Percentiles rank a stretch among this genome's conserved stretches.
phyloP scores from a whole-genome alignment of 2,113 vertebrate genomes.

The Centropristis striata region DNA sequence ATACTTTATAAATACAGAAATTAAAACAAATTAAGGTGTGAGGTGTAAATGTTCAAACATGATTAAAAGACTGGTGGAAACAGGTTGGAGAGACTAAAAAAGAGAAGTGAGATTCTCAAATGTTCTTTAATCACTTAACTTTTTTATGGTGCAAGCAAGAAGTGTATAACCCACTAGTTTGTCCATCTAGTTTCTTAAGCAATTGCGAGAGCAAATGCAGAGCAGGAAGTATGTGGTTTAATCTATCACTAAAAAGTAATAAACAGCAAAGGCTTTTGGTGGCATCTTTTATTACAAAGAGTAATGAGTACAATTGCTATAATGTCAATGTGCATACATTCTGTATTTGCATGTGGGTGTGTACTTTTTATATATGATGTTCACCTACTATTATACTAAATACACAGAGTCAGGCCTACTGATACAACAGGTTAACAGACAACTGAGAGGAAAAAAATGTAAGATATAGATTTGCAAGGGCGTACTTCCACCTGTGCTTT shows the following conservation, averaged over 20 bases:
- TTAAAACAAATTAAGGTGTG: too few relatives aligned
- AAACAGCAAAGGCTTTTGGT: too few relatives aligned
- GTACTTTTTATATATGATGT: not conserved
- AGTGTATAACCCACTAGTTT: not conserved
- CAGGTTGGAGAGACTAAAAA: not conserved
- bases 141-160: not conserved
- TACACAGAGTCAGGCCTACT: not conserved
- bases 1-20: too few relatives aligned
- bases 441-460: constrained; percentile 12
- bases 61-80: constrained; percentile 8
- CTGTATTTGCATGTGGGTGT: not conserved
- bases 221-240: not conserved
- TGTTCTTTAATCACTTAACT: not conserved
- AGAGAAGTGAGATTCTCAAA: not conserved
- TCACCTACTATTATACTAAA: constrained; percentile 4
- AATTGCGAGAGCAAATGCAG: not conserved
- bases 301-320: not conserved
- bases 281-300: not conserved
- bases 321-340: not conserved
- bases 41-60: too few relatives aligned
- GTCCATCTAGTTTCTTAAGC: not conserved
- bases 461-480: constrained; percentile 36
- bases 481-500: constrained; percentile 41
- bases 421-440: constrained; percentile 17
- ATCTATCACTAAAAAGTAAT: not conserved